Evolutionary conservation across 2,888 invertebrate genomes (phyloP).

Genomic region (Tenthredo amoena): DNA sequence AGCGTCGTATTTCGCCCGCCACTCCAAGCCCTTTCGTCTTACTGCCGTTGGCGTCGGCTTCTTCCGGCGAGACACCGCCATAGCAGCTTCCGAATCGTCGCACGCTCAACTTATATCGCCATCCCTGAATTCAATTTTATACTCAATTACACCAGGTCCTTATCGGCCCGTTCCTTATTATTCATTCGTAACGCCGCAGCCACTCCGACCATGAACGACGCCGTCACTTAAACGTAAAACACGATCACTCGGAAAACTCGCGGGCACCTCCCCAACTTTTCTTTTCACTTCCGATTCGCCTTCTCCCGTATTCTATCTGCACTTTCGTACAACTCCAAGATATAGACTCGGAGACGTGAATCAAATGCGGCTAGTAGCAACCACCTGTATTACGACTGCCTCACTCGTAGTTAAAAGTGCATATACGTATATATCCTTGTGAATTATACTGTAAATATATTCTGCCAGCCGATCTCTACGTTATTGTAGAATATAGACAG

Average conservation of each 20-base stretch:
- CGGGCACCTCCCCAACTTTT: slow-evolving; percentile 13
- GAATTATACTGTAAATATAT: not conserved
- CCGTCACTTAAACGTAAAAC: slow-evolving; percentile 56
- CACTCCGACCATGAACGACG: slow-evolving; percentile 55
- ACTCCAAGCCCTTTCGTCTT: slow-evolving; percentile 60
- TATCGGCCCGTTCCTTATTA: slow-evolving; percentile 53
- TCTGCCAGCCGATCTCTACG: not conserved
- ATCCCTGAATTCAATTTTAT: slow-evolving; percentile 63
- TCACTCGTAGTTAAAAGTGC: not conserved
- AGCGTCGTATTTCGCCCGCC: slow-evolving; percentile 58
- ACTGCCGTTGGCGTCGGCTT: slow-evolving; percentile 37
- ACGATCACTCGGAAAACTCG: slow-evolving; percentile 51
- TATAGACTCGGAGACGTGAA: not conserved
- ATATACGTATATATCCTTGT: not conserved
- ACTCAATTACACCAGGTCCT: slow-evolving; percentile 62
- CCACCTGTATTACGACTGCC: slow-evolving; percentile 29
- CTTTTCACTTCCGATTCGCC: slow-evolving; percentile 11
- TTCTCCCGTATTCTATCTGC: slow-evolving; percentile 28
- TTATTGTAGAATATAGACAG: not conserved
- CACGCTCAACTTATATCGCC: slow-evolving; percentile 60
- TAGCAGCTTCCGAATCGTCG: slow-evolving; percentile 49
- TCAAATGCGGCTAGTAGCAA: not conserved
- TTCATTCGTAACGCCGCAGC: slow-evolving; percentile 52
- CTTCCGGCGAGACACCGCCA: slow-evolving; percentile 10
- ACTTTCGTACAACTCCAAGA: not conserved